Conservation (phyloP, 2,113 vertebrate species). For the Regulus satrapa region DNA sequence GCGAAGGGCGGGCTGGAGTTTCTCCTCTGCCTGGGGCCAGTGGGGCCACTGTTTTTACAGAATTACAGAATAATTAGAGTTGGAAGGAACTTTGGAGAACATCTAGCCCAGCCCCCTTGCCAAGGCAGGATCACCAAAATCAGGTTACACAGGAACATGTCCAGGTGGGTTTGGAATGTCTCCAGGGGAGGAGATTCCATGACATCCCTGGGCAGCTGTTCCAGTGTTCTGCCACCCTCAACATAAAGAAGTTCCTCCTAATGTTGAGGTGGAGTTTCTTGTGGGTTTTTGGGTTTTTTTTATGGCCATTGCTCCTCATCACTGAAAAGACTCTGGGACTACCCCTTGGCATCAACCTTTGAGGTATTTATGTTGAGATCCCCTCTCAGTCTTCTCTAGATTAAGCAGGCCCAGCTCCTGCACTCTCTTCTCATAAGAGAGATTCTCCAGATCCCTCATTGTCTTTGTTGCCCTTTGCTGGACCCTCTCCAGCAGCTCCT, state of each 20-base stretch:
- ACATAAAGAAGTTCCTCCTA: background rate
- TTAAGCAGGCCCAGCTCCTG: background rate
- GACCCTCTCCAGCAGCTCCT: background rate
- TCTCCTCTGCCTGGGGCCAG: rapidly evolving
- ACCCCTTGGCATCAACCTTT: background rate
- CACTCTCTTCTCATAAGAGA: background rate
- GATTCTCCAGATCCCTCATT: background rate
- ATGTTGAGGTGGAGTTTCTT: background rate
- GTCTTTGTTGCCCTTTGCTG: background rate
- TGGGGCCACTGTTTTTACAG: background rate
- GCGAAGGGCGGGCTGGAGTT: background rate
- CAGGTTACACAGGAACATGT: rapidly evolving
- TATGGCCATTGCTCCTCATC: background rate
- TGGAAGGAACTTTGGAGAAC: background rate
- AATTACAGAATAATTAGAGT: background rate
- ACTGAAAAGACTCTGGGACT: background rate
- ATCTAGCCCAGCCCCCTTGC: background rate
- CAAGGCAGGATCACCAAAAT: background rate
- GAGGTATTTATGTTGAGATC: background rate
- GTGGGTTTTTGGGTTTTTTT: background rate
- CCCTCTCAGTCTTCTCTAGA: background rate
- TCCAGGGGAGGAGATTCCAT: too few relatives aligned
- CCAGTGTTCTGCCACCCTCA: background rate
- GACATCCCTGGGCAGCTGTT: background rate
- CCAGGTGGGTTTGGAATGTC: background rate